Percentiles rank a stretch among this genome's conserved stretches.
phyloP scores from a whole-genome alignment of 2,797 vertebrate species.

The Hapalemur alaotrensis region DNA sequence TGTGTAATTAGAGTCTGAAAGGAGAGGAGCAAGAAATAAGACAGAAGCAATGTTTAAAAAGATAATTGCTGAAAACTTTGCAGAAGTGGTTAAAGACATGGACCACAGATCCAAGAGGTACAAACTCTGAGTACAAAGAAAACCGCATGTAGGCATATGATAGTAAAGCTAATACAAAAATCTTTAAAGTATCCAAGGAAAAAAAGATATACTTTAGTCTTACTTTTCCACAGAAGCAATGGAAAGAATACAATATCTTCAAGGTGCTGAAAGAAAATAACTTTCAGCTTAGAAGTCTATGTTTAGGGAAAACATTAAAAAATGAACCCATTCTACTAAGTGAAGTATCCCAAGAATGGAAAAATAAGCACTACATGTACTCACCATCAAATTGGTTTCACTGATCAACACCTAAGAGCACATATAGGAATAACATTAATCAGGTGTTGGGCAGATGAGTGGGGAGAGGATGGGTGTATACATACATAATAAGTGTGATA shows the following conservation, averaged over 20 bases:
- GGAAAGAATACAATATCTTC: neutral
- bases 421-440: no score
- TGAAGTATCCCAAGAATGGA: no score
- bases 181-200: neutral
- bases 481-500: no score
- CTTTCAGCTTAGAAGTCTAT: neutral
- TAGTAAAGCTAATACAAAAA: neutral
- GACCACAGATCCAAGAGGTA: neutral
- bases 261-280: neutral
- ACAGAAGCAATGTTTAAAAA: neutral
- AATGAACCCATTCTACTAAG: neutral
- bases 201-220: neutral
- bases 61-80: neutral
- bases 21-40: neutral
- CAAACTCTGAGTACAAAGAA: neutral
- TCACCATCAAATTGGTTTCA: no score
- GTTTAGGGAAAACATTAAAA: neutral
- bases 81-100: neutral
- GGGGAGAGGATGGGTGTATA: no score
- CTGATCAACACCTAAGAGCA: no score
- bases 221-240: neutral
- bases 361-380: no score
- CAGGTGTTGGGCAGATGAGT: no score
- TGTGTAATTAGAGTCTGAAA: neutral
- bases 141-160: neutral